Conservation (phyloP, 2,797 vertebrate species). For the Onychomys arenicola region DNA sequence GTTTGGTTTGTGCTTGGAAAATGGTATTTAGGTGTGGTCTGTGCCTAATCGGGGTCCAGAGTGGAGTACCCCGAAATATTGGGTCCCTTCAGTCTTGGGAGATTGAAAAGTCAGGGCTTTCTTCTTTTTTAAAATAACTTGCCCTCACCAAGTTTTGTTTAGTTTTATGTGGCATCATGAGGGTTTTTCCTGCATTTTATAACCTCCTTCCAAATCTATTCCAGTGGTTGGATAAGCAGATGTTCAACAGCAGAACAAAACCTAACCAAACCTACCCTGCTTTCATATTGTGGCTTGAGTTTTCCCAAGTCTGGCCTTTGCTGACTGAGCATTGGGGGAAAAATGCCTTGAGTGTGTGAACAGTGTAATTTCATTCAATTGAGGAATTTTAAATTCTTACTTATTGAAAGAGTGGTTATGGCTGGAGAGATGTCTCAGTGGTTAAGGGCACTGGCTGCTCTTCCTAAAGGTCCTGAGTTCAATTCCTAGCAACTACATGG, state of each 20-base stretch:
- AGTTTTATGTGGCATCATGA: neutral
- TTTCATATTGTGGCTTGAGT: constrained; percentile 60
- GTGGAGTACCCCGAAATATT: neutral
- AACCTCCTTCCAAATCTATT: constrained; percentile 9
- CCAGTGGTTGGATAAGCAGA: constrained; percentile 12
- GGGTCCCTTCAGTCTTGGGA: neutral
- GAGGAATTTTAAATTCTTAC: constrained; percentile 78
- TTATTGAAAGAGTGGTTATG: constrained; percentile 60
- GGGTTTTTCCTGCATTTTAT: neutral
- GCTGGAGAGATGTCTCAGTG: too few relatives aligned
- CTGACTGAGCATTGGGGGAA: neutral
- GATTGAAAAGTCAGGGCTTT: constrained; percentile 17
- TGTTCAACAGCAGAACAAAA: constrained; percentile 57
- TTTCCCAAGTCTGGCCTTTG: constrained; percentile 68
- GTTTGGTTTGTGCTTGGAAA: neutral
- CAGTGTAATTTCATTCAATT: constrained; percentile 78
- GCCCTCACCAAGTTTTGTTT: constrained; percentile 5
- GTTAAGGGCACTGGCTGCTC: too few relatives aligned
- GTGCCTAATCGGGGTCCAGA: neutral
- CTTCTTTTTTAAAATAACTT: constrained; percentile 48
- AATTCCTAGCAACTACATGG: too few relatives aligned
- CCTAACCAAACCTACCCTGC: constrained; percentile 27
- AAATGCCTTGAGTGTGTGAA: constrained; percentile 68
- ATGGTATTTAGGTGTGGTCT: neutral
- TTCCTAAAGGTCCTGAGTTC: too few relatives aligned